These are phyloP conservation scores for Botia kubotai DNA, from an alignment of 2,797 vertebrate genomes.

Conservation along the genomic window DNA sequence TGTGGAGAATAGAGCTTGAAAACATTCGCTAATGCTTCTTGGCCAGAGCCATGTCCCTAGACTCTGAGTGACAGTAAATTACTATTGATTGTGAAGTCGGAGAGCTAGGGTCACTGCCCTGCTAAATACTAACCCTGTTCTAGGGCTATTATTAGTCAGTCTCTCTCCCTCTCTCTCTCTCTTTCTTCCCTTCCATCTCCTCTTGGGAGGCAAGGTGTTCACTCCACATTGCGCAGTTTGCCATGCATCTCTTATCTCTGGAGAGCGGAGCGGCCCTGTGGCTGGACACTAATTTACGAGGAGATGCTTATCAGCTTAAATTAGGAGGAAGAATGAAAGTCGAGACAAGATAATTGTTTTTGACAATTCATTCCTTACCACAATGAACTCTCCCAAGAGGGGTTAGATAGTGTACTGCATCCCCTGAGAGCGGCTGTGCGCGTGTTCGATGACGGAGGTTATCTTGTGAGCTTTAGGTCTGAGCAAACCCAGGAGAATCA, in stretches of 20 bases:
- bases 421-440: slow-evolving; percentile 22
- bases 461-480: slow-evolving; percentile 10
- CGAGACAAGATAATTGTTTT: slow-evolving; percentile 78
- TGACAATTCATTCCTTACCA: slow-evolving; percentile 76
- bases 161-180: slow-evolving; percentile 27
- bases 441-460: slow-evolving; percentile 8
- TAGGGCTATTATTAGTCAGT: slow-evolving; percentile 78
- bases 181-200: slow-evolving; percentile 35
- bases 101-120: slow-evolving; percentile 69
- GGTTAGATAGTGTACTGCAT: slow-evolving; percentile 58
- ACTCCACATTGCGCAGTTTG: slow-evolving; percentile 77
- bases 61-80: slow-evolving; percentile 76
- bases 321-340: slow-evolving; percentile 78
- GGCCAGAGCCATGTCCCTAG: slow-evolving; percentile 67
- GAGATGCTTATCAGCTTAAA: slow-evolving; percentile 85
- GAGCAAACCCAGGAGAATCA: slow-evolving; percentile 8
- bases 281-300: slow-evolving; percentile 79
- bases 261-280: slow-evolving; percentile 73
- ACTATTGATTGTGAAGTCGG: slow-evolving; percentile 78
- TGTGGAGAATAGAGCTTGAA: slow-evolving; percentile 16
- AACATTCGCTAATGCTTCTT: slow-evolving; percentile 68
- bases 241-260: slow-evolving; percentile 76
- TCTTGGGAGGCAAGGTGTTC: slow-evolving; percentile 75
- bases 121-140: slow-evolving; percentile 78
- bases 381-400: slow-evolving; percentile 72